Conservation (phyloP, 2,797 vertebrate species). For the Prunella strophiata region DNA sequence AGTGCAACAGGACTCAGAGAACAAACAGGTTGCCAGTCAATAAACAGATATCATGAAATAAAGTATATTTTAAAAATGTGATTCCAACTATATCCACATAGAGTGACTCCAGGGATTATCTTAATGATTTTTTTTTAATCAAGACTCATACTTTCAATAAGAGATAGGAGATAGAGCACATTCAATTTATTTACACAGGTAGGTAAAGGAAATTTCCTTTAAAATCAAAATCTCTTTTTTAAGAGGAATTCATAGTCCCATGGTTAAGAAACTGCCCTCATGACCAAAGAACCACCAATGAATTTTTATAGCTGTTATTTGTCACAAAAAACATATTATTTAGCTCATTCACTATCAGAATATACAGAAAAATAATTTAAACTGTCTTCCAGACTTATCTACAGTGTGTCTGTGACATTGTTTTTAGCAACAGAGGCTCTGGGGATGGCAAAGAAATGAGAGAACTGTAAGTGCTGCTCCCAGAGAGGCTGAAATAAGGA, state of each 20-base stretch:
- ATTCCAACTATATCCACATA: not conserved
- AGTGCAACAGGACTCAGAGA: not conserved
- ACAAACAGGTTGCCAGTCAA: not conserved
- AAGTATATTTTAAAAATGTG: not conserved
- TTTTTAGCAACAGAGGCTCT: conserved; percentile 47
- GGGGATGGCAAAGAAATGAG: conserved; percentile 65
- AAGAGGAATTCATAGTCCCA: not conserved
- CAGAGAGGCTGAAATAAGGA: conserved; percentile 30
- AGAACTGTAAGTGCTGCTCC: conserved; percentile 50
- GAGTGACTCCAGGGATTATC: not conserved
- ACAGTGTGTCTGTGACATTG: conserved; percentile 36
- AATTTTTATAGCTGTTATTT: conserved; percentile 62
- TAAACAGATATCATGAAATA: not conserved
- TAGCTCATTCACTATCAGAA: conserved; percentile 58
- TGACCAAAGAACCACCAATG: conserved; percentile 32
- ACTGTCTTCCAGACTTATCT: conserved; percentile 70
- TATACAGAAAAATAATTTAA: conserved; percentile 75
- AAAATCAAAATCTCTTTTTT: conserved; percentile 1
- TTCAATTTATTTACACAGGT: not conserved
- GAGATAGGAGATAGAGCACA: not conserved
- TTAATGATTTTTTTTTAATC: not conserved
- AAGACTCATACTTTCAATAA: not conserved
- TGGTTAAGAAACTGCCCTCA: conserved; percentile 8
- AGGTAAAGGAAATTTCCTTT: conserved; percentile 5
- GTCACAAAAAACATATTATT: conserved; percentile 51